A percentile compares a stretch with the other conserved stretches of the same genome.
Conservation (phyloP, 64 coral and sea anemone species). For the Stylophora pistillata region DNA sequence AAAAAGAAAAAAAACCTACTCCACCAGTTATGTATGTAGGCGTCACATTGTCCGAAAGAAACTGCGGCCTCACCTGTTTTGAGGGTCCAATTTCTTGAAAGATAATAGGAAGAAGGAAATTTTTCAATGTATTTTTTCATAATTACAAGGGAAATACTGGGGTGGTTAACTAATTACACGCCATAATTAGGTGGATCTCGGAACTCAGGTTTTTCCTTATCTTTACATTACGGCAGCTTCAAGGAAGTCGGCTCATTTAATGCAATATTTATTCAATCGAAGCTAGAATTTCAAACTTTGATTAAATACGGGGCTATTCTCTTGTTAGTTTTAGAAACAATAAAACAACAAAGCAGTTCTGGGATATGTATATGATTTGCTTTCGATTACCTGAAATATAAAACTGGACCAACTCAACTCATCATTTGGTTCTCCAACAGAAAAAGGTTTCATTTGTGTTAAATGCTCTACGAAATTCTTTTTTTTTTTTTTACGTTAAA, state of each 20-base stretch:
- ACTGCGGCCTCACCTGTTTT: constrained; percentile 13
- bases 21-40: neutral
- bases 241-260: constrained; percentile 11
- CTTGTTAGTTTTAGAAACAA: constrained; percentile 10
- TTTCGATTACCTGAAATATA: neutral
- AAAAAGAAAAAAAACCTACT: neutral
- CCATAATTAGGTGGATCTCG: constrained; percentile 5
- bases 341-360: neutral
- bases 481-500: neutral
- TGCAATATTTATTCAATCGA: constrained; percentile 8
- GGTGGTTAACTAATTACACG: constrained; percentile 8
- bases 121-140: constrained; percentile 6
- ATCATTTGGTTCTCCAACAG: neutral
- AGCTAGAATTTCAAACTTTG: constrained; percentile 19
- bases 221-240: neutral
- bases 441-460: neutral
- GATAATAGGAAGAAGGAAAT: constrained; percentile 9
- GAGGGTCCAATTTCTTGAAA: constrained; percentile 23
- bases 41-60: constrained; percentile 30
- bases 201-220: constrained; percentile 7
- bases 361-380: neutral
- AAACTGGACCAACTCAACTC: no score
- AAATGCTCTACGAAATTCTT: neutral
- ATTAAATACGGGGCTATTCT: neutral
- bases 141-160: constrained; percentile 19